Conservation (phyloP, 2,113 vertebrate genomes). For the Microcebus tavaratra region DNA sequence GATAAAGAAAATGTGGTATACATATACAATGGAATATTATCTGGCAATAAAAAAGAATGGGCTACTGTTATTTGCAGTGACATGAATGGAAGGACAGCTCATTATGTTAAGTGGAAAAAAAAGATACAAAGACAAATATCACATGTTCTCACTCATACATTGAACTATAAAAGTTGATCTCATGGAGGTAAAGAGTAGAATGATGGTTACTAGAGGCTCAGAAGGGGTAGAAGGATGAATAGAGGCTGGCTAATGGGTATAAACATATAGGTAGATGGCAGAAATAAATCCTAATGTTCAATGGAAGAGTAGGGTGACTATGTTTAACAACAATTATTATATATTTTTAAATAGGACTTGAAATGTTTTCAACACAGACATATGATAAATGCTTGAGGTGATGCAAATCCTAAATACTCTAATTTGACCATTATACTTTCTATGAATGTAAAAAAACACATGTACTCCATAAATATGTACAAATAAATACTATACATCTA, state of each 20-base stretch:
- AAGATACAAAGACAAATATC: neutral
- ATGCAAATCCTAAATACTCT: neutral
- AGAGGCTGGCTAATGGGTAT: neutral
- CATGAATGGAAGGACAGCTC: neutral
- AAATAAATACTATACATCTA: neutral
- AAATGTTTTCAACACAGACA: neutral
- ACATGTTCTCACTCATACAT: neutral
- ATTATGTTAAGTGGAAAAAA: neutral
- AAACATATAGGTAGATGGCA: neutral
- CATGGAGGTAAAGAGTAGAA: neutral
- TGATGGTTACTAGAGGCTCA: neutral
- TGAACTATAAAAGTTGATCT: neutral
- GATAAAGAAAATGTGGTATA: neutral
- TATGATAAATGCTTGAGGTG: neutral
- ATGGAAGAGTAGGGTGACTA: neutral
- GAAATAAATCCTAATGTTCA: neutral
- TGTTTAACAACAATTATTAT: neutral
- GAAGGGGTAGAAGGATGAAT: neutral
- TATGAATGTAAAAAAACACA: neutral
- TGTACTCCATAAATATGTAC: neutral
- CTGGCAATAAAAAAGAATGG: neutral
- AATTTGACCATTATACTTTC: neutral
- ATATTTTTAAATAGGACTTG: neutral
- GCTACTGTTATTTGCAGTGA: neutral
- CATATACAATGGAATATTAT: neutral